Percentiles rank a stretch among this genome's conserved stretches.
Evolutionary conservation across 1,140 invertebrate genomes (phyloP).

Genomic region (Leptinotarsa defecta): DNA sequence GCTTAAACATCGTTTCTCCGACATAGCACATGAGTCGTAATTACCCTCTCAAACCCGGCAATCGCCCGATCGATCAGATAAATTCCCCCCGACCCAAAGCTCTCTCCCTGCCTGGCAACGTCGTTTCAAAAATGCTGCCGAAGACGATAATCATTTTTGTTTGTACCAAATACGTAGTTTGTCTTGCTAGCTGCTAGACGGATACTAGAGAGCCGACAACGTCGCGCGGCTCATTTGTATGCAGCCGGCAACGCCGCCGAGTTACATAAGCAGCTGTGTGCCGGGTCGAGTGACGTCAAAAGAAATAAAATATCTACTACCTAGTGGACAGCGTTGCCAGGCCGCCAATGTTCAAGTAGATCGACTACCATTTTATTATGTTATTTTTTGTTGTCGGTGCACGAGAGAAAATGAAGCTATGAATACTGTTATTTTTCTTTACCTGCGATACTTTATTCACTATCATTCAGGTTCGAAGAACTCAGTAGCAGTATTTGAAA

Average conservation of each 20-base stretch:
- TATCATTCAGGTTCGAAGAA: no score
- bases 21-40: no score
- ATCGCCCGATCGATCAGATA: neutral
- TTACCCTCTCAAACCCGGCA: neutral
- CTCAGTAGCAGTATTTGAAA: no score
- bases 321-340: neutral
- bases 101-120: constrained; percentile 6
- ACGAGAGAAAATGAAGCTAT: no score
- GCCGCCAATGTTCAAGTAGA: neutral
- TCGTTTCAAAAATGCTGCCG: neutral
- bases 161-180: constrained; percentile 5
- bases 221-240: constrained; percentile 20
- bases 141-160: constrained; percentile 16
- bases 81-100: neutral
- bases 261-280: constrained; percentile 53
- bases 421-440: no score
- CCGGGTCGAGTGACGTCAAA: constrained; percentile 50
- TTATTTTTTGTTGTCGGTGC: no score
- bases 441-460: no score
- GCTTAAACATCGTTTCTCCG: no score
- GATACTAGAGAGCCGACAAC: constrained; percentile 36
- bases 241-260: constrained; percentile 38
- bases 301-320: constrained; percentile 18
- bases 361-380: no score
- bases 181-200: constrained; percentile 9